These are phyloP conservation scores for Rhynchonycteris naso DNA, from an alignment of 2,797 vertebrate species.

Conservation along the genomic window DNA sequence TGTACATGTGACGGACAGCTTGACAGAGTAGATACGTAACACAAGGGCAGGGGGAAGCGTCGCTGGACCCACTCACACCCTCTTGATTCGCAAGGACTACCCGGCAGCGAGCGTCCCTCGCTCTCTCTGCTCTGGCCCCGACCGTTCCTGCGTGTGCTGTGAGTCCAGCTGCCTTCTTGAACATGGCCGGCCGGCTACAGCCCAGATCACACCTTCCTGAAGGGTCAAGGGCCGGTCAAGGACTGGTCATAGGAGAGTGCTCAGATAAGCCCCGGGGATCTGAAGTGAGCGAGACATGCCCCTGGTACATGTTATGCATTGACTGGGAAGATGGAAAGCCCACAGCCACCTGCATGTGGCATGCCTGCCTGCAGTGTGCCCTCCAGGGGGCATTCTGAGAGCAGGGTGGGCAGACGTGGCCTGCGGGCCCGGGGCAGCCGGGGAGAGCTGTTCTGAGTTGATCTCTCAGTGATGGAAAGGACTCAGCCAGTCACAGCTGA, in stretches of 20 bases:
- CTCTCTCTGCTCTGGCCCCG: not conserved
- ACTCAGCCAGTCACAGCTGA: rapidly evolving
- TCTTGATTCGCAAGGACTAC: not conserved
- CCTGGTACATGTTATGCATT: not conserved
- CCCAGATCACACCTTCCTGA: not conserved
- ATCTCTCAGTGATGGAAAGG: too few species aligned
- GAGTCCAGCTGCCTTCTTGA: not conserved
- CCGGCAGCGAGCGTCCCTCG: rapidly evolving
- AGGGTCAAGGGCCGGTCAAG: rapidly evolving
- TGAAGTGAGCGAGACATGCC: rapidly evolving
- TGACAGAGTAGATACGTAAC: too few species aligned
- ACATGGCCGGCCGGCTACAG: too few species aligned
- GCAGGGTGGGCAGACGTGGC: rapidly evolving
- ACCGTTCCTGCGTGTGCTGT: not conserved
- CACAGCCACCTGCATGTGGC: rapidly evolving
- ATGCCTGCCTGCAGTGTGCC: not conserved
- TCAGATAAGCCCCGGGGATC: not conserved
- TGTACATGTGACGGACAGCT: not conserved
- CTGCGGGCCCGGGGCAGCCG: too few species aligned
- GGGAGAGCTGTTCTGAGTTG: not conserved
- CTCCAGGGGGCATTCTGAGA: not conserved
- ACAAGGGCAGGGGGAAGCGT: too few species aligned
- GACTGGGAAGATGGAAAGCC: not conserved
- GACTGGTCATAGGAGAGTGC: not conserved
- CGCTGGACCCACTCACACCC: rapidly evolving